phyloP scores from a whole-genome alignment of 2,888 invertebrate species.

The Rhimphoctona megacephalus region DNA sequence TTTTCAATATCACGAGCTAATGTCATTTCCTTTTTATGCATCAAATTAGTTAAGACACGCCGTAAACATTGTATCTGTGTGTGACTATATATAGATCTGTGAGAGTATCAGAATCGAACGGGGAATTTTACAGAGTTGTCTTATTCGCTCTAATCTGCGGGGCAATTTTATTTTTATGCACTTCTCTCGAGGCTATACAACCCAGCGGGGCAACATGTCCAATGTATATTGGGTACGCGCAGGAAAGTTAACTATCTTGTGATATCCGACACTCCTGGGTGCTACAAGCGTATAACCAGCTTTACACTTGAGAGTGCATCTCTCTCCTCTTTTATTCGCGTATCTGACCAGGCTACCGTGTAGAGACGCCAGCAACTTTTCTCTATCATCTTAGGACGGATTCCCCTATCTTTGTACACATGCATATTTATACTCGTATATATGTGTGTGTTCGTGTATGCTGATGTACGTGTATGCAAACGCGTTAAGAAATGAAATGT shows the following conservation, averaged over 20 bases:
- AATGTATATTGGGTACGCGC: slow-evolving; percentile 10
- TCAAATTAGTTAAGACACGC: background rate
- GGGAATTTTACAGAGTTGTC: slow-evolving; percentile 31
- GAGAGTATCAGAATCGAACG: slow-evolving; percentile 38
- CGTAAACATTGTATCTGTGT: background rate
- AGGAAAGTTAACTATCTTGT: slow-evolving; percentile 46
- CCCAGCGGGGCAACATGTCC: slow-evolving; percentile 37
- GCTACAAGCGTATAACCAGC: slow-evolving; percentile 62
- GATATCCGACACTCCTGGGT: slow-evolving; percentile 59
- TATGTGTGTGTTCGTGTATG: background rate
- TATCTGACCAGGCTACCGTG: slow-evolving; percentile 56
- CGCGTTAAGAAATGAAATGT: slow-evolving; percentile 58
- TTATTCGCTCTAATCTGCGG: slow-evolving; percentile 41
- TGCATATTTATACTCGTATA: slow-evolving; percentile 6
- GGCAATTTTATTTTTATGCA: slow-evolving; percentile 8
- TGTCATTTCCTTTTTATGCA: slow-evolving; percentile 10
- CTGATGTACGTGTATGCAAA: slow-evolving; percentile 23
- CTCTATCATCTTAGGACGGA: slow-evolving; percentile 36
- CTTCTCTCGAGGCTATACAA: background rate
- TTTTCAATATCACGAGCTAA: background rate
- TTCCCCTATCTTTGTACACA: slow-evolving; percentile 18
- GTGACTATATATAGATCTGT: background rate
- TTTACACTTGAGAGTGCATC: slow-evolving; percentile 38
- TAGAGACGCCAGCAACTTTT: slow-evolving; percentile 58
- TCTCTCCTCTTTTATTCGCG: slow-evolving; percentile 50